Conservation (phyloP, 1,140 invertebrate species). For the Leptopilina clavipes region DNA sequence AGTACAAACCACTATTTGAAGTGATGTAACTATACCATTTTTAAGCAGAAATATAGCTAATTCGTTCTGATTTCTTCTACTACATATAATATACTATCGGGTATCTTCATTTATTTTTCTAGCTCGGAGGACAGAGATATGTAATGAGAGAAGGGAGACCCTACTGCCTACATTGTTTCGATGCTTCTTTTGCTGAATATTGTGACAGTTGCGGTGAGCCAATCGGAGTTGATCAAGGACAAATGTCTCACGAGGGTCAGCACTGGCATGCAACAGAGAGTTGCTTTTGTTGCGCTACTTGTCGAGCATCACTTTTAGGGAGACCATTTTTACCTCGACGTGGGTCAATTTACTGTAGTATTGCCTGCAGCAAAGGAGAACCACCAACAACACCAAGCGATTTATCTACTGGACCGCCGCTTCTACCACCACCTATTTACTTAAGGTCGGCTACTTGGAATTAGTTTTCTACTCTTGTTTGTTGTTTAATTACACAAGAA, state of each 20-base stretch:
- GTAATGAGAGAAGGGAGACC: too few relatives aligned
- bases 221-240: conserved; percentile 96
- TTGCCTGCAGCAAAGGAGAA: conserved; percentile 92
- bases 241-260: conserved; percentile 98
- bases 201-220: conserved; percentile 96
- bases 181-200: too few relatives aligned
- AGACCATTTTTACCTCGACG: conserved; percentile 94
- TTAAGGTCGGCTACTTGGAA: conserved; percentile 67
- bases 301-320: conserved; percentile 91
- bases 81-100: too few relatives aligned
- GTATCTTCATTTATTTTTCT: too few relatives aligned
- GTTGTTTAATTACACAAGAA: background rate
- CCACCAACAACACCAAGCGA: conserved; percentile 87
- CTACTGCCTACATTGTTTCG: too few relatives aligned
- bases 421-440: conserved; percentile 76
- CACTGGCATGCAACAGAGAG: conserved; percentile 98
- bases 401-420: conserved; percentile 77
- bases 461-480: background rate
- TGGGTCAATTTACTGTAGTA: conserved; percentile 96
- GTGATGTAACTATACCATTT: too few relatives aligned
- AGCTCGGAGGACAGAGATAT: too few relatives aligned
- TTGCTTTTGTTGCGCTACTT: conserved; percentile 97
- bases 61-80: too few relatives aligned
- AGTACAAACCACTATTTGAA: too few relatives aligned
- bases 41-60: too few relatives aligned